Conservation (phyloP, 2,113 vertebrate genomes). For the Bostrychus sinensis region DNA sequence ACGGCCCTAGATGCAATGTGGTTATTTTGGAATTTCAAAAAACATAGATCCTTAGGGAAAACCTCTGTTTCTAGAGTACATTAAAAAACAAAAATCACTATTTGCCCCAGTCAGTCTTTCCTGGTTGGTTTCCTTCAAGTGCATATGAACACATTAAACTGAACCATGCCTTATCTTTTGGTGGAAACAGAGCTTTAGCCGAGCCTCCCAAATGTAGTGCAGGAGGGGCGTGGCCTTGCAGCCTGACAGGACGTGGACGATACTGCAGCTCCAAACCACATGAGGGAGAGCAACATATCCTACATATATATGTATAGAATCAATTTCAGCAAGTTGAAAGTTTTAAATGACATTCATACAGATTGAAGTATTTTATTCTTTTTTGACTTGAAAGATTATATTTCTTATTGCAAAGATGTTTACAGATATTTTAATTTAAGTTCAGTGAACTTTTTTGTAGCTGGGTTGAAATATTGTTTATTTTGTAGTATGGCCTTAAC, state of each 20-base stretch:
- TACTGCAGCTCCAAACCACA: conserved; percentile 87
- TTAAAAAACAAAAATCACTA: background rate
- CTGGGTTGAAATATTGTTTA: conserved; percentile 96
- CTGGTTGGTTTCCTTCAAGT: background rate
- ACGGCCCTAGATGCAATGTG: too few relatives aligned
- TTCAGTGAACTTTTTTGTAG: conserved; percentile 99
- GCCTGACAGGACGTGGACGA: conserved; percentile 75
- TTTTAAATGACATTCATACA: conserved; percentile 98
- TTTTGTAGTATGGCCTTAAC: conserved; percentile 94
- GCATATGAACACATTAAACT: background rate
- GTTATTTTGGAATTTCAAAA: too few relatives aligned
- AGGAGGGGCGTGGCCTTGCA: conserved; percentile 52
- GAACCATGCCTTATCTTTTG: background rate
- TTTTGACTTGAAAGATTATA: conserved; percentile 99
- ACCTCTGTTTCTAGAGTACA: background rate
- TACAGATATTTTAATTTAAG: conserved; percentile 99
- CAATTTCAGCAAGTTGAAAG: conserved; percentile 84
- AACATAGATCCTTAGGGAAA: too few relatives aligned
- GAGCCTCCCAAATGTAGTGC: conserved; percentile 76
- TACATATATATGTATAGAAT: conserved; percentile 81
- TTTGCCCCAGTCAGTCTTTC: background rate
- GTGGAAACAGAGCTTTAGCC: conserved; percentile 36
- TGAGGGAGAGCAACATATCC: conserved; percentile 86
- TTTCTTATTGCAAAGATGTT: conserved; percentile 99
- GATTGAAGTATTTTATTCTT: conserved; percentile 99